Conservation (phyloP, 2,113 vertebrate species). For the Physeter macrocephalus region DNA sequence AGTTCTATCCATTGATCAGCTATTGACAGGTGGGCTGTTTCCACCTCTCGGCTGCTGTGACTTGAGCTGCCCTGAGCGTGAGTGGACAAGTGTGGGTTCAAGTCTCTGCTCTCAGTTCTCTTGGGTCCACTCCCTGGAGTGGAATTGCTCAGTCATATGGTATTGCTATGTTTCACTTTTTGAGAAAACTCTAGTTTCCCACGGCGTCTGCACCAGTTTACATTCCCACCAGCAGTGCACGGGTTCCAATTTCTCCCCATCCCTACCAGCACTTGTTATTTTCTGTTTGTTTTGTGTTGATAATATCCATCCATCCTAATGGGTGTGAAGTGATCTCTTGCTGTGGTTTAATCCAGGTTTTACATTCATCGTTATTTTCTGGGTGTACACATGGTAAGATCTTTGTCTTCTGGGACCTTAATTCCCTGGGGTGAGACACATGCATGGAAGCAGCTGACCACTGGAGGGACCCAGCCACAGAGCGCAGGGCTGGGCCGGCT, state of each 20-base stretch:
- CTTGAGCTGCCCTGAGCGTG: neutral
- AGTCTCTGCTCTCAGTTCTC: neutral
- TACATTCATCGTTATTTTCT: neutral
- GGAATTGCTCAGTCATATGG: fast-evolving
- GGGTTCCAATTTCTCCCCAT: neutral
- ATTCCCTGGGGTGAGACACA: neutral
- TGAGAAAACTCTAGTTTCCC: neutral
- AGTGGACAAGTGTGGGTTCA: fast-evolving
- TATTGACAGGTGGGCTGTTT: no score
- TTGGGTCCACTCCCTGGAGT: neutral
- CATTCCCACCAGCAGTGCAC: neutral
- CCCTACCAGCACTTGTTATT: neutral
- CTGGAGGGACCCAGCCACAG: neutral
- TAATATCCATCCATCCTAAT: neutral
- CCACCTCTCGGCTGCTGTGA: neutral
- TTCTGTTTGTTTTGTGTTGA: neutral
- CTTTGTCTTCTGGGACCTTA: neutral
- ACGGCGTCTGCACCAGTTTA: fast-evolving
- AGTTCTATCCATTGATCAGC: fast-evolving
- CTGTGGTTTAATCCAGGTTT: neutral
- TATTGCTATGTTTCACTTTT: neutral
- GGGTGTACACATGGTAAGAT: fast-evolving
- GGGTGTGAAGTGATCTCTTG: neutral
- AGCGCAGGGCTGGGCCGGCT: neutral
- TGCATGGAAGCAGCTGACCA: neutral